Percentiles rank a stretch among this genome's conserved stretches.
These are phyloP conservation scores for Epizoanthus scotinus DNA, from an alignment of 92 coral and sea anemone species.

Conservation along the genomic window DNA sequence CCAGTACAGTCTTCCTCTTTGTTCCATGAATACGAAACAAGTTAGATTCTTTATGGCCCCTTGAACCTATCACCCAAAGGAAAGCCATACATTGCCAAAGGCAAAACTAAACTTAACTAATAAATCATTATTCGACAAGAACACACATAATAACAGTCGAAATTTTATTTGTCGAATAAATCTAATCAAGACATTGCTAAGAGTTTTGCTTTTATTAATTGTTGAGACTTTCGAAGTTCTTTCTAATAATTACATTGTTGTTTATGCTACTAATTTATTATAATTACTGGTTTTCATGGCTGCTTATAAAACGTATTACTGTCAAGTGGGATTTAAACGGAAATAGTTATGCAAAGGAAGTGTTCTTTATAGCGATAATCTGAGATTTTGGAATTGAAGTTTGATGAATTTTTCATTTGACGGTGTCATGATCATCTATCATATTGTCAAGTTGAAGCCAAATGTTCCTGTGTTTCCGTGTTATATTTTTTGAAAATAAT, in stretches of 20 bases:
- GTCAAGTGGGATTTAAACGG: conserved; percentile 8
- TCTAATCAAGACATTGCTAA: conserved; percentile 8
- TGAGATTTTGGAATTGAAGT: background rate
- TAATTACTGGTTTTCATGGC: conserved; percentile 29
- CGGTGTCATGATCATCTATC: background rate
- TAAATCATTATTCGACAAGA: background rate
- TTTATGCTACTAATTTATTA: conserved; percentile 24
- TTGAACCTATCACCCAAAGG: background rate
- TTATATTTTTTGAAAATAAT: no score
- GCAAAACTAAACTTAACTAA: background rate
- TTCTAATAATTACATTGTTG: conserved; percentile 32
- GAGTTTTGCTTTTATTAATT: conserved; percentile 21
- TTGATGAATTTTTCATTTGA: background rate
- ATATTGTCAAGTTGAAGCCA: background rate
- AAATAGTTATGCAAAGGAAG: conserved; percentile 1
- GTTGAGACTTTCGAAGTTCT: conserved; percentile 16
- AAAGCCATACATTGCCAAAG: background rate
- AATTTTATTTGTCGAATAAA: conserved; percentile 8
- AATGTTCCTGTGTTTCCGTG: background rate
- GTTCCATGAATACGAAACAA: background rate
- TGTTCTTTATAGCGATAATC: background rate
- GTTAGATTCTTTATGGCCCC: background rate
- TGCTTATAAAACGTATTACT: background rate
- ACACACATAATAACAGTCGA: background rate
- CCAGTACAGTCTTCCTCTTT: background rate